phyloP scores from a whole-genome alignment of 2,888 invertebrate species.

The Dasypolia templi region DNA sequence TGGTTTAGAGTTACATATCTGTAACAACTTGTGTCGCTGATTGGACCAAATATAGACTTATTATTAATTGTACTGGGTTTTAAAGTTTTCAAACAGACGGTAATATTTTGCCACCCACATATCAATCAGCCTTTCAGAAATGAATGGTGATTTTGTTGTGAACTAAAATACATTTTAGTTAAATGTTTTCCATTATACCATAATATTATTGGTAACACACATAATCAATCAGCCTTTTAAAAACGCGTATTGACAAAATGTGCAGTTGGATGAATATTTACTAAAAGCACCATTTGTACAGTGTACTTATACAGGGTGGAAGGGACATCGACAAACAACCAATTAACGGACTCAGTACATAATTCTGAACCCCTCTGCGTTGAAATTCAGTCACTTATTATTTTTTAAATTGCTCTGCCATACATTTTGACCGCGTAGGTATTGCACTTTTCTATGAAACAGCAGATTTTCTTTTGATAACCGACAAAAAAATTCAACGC shows the following conservation, averaged over 20 bases:
- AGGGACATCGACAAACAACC: too few relatives aligned
- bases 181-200: neutral
- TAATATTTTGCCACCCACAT: neutral
- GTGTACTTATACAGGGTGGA: too few relatives aligned
- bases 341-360: too few relatives aligned
- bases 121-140: neutral
- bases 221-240: neutral
- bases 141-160: neutral
- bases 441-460: too few relatives aligned
- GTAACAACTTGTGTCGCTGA: neutral
- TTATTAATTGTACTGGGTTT: neutral
- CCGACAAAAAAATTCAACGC: too few relatives aligned
- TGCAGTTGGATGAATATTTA: too few relatives aligned
- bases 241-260: neutral
- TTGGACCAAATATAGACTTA: neutral
- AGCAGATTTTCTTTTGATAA: too few relatives aligned
- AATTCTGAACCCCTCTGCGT: too few relatives aligned
- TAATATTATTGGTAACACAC: neutral
- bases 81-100: neutral
- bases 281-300: neutral
- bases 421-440: too few relatives aligned
- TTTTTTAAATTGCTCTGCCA: too few relatives aligned
- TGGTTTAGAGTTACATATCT: slow-evolving; percentile 32
- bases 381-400: too few relatives aligned
- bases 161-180: neutral